Conservation (phyloP, 2,797 vertebrate species). For the Galagoides demidoff region DNA sequence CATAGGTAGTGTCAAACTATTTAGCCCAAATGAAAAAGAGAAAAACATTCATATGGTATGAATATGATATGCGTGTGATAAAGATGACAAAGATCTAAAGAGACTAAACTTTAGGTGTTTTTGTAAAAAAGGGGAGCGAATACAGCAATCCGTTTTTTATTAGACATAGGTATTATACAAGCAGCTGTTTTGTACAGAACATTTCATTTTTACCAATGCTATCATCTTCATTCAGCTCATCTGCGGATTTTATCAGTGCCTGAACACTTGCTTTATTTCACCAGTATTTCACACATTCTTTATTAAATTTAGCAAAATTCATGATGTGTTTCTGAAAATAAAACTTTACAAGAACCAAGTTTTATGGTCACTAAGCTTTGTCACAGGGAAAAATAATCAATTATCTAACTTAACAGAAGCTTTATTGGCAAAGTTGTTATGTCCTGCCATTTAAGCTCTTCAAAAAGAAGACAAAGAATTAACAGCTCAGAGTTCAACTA, state of each 20-base stretch:
- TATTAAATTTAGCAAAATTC: slow-evolving; percentile 31
- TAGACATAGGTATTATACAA: not conserved
- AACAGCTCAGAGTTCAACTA: slow-evolving; percentile 38
- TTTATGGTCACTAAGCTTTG: not conserved
- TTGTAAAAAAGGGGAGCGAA: not conserved
- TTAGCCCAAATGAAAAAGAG: not conserved
- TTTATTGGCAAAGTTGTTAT: not conserved
- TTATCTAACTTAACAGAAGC: not conserved
- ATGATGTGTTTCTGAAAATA: slow-evolving; percentile 37
- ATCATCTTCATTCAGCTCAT: slow-evolving; percentile 24
- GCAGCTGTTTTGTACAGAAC: slow-evolving; percentile 3
- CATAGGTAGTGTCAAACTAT: not conserved
- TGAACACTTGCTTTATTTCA: slow-evolving; percentile 15
- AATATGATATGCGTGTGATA: not conserved
- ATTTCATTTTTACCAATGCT: not conserved
- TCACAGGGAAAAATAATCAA: slow-evolving; percentile 30
- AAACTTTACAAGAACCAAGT: slow-evolving; percentile 38
- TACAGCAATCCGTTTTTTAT: not conserved
- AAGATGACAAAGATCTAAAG: not conserved
- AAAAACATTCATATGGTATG: not conserved
- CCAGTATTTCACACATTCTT: slow-evolving; percentile 42
- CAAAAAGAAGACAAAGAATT: slow-evolving; percentile 30
- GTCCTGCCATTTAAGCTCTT: slow-evolving; percentile 12
- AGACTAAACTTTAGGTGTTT: not conserved
- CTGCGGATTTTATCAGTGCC: not conserved